phyloP scores from a whole-genome alignment of 2,797 vertebrate species.

The Manis javanica region DNA sequence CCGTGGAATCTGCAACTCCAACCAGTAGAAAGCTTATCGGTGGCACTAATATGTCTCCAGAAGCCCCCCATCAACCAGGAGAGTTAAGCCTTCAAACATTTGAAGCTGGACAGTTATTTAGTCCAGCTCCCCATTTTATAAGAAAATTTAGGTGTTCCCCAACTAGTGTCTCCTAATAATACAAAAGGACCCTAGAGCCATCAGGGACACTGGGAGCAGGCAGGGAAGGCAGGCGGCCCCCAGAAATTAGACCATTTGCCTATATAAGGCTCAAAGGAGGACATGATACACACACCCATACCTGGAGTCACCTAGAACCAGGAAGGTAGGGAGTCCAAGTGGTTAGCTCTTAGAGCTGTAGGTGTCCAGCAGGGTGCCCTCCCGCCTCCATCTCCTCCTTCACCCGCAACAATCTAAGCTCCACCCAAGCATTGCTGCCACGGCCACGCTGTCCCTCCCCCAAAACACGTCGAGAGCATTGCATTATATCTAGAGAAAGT shows the following conservation, averaged over 20 bases:
- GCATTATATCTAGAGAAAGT: not conserved
- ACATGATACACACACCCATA: accelerated
- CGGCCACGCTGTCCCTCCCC: not conserved
- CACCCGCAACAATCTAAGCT: not conserved
- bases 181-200: not conserved
- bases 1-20: not conserved
- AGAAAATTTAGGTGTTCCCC: not conserved
- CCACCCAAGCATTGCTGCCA: not conserved
- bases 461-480: not conserved
- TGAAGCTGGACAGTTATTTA: not conserved
- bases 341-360: not conserved
- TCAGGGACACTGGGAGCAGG: not conserved
- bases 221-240: not conserved
- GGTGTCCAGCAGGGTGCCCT: not conserved
- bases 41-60: not conserved
- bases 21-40: not conserved
- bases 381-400: not conserved
- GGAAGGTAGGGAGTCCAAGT: not conserved
- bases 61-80: not conserved
- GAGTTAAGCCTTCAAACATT: not conserved
- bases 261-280: not conserved
- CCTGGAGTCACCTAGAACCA: not conserved
- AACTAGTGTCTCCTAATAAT: not conserved
- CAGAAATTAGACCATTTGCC: not conserved
- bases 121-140: not conserved